These are phyloP conservation scores for Pinctada fucata DNA, from an alignment of 2,888 invertebrate genomes.

Conservation along the genomic window DNA sequence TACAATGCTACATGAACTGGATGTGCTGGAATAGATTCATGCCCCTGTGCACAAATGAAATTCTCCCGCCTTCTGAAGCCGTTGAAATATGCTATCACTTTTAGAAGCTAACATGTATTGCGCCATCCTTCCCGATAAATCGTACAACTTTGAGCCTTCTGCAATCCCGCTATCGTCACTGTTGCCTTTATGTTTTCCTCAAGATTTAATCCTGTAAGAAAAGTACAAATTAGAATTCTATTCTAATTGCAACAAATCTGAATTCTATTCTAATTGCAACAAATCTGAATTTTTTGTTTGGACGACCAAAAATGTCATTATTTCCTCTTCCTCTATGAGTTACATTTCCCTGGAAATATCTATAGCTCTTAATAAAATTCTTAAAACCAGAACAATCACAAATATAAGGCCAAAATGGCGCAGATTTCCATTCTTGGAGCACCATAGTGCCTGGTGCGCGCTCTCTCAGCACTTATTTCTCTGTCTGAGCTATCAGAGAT, in stretches of 20 bases:
- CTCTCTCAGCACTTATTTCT: not conserved
- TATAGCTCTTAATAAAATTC: not conserved
- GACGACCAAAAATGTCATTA: constrained; percentile 4
- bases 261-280: constrained; percentile 14
- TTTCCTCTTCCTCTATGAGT: constrained; percentile 4
- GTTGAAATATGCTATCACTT: constrained; percentile 32
- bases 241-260: constrained; percentile 8
- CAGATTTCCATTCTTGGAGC: constrained; percentile 7
- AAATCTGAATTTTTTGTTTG: constrained; percentile 1
- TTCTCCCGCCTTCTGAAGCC: constrained; percentile 25
- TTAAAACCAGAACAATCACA: constrained; percentile 1
- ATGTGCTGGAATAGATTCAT: constrained; percentile 24
- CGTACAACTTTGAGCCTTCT: not conserved
- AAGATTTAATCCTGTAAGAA: constrained; percentile 24
- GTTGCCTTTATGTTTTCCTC: not conserved
- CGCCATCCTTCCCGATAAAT: not conserved
- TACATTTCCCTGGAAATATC: not conserved
- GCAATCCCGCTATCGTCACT: constrained; percentile 1
- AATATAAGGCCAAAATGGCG: constrained; percentile 3
- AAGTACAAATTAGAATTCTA: constrained; percentile 16
- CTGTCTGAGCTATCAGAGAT: constrained; percentile 7
- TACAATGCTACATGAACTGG: constrained; percentile 35
- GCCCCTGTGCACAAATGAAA: constrained; percentile 19
- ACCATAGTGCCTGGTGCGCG: not conserved
- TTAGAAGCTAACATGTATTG: constrained; percentile 22